phyloP scores from a whole-genome alignment of 2,113 vertebrate species.

The Mormyrus iriodes region DNA sequence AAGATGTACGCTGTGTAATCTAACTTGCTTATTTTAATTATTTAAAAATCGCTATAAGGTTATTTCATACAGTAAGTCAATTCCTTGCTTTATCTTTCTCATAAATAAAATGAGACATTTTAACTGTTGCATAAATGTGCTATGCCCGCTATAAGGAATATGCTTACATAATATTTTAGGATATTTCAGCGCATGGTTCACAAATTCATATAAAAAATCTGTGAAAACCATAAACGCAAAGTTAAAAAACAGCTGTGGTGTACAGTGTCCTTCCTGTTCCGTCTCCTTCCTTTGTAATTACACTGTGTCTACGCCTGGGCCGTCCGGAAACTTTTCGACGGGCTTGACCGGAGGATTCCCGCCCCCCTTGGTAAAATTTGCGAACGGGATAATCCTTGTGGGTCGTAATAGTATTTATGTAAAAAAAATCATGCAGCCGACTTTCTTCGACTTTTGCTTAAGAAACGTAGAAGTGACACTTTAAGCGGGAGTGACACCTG shows the following conservation, averaged over 20 bases:
- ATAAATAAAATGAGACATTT: neutral
- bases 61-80: neutral
- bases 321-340: no score
- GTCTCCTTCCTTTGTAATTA: no score
- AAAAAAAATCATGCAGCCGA: neutral
- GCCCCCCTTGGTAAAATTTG: no score
- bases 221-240: no score
- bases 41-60: neutral
- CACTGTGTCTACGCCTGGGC: no score
- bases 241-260: no score
- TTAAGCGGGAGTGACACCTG: neutral
- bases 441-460: neutral
- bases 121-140: neutral
- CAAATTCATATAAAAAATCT: no score
- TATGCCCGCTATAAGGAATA: neutral
- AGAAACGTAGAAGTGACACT: neutral
- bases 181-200: no score
- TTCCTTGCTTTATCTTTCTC: neutral
- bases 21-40: neutral
- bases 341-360: no score
- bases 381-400: neutral
- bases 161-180: neutral
- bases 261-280: no score
- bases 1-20: neutral
- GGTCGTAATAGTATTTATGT: neutral